Conservation (phyloP, 1,140 invertebrate genomes). For the Panagrolaimus sp. region DNA sequence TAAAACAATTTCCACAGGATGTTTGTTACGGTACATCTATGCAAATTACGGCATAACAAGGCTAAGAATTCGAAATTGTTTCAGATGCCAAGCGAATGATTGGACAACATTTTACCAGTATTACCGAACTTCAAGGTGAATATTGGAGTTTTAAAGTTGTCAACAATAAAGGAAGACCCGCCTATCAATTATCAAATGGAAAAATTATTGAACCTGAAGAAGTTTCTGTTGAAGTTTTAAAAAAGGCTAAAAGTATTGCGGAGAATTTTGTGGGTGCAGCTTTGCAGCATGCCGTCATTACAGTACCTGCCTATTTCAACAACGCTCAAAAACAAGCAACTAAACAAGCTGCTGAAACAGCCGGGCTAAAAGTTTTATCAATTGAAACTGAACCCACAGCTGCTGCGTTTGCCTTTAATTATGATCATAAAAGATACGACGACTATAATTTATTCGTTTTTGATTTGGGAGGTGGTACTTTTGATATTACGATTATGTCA, state of each 20-base stretch:
- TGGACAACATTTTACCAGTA: no score
- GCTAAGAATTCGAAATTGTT: no score
- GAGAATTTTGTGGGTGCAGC: conserved; percentile 52
- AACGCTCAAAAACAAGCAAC: conserved; percentile 76
- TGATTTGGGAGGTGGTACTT: conserved; percentile 91
- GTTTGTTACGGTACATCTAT: conserved; percentile 67
- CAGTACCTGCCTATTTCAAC: conserved; percentile 69
- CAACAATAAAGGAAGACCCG: no score
- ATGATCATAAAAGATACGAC: conserved; percentile 70
- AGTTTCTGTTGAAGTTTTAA: not conserved
- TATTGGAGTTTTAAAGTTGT: no score
- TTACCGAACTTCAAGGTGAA: no score
- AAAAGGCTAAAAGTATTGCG: not conserved
- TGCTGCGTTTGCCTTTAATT: conserved; percentile 72
- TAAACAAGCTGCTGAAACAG: conserved; percentile 75
- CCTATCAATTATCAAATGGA: no score
- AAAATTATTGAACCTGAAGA: not conserved
- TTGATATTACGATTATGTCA: conserved; percentile 86
- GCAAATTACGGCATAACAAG: no score
- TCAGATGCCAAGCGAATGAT: no score
- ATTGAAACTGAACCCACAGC: conserved; percentile 75
- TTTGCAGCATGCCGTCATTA: conserved; percentile 34
- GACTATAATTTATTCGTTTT: conserved; percentile 67
- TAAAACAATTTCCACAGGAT: no score
- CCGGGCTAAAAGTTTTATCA: conserved; percentile 64